A percentile compares a stretch with the other conserved stretches of the same genome.
Evolutionary conservation across 1,140 invertebrate species (phyloP).

Genomic region (Brachionus calyciflorus): DNA sequence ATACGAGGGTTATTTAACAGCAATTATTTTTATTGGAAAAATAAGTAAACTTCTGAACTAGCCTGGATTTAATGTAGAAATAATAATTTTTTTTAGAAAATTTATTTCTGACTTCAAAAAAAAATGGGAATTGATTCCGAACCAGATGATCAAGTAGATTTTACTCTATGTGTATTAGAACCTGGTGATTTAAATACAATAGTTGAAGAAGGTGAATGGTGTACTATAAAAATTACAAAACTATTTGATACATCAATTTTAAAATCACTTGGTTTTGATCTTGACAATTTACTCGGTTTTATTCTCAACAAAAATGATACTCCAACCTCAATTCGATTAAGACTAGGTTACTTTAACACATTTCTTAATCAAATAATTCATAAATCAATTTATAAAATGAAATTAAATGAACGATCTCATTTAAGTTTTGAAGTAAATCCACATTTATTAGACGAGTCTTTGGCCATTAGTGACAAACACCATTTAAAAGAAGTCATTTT

Average conservation of each 20-base stretch:
- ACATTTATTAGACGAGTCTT: neutral
- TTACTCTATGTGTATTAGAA: constrained; percentile 18
- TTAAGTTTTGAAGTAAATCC: constrained; percentile 26
- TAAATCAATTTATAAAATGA: constrained; percentile 13
- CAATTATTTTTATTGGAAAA: too few relatives aligned
- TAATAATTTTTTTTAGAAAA: too few relatives aligned
- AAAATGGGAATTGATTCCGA: too few relatives aligned
- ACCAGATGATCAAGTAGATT: neutral
- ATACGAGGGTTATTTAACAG: too few relatives aligned
- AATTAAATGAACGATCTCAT: constrained; percentile 2
- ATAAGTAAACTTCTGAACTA: too few relatives aligned
- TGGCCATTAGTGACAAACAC: neutral
- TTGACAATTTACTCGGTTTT: constrained; percentile 26
- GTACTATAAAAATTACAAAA: neutral
- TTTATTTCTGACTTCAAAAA: too few relatives aligned
- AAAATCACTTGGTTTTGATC: neutral
- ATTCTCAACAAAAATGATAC: neutral
- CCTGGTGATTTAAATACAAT: neutral
- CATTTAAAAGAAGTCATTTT: neutral
- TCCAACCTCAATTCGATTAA: neutral
- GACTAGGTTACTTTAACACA: constrained; percentile 20
- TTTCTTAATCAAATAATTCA: constrained; percentile 17
- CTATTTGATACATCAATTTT: neutral
- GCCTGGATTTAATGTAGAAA: too few relatives aligned
- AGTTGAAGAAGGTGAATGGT: constrained; percentile 33